phyloP scores from a whole-genome alignment of 2,888 invertebrate genomes.

The Geophilus truncorum region DNA sequence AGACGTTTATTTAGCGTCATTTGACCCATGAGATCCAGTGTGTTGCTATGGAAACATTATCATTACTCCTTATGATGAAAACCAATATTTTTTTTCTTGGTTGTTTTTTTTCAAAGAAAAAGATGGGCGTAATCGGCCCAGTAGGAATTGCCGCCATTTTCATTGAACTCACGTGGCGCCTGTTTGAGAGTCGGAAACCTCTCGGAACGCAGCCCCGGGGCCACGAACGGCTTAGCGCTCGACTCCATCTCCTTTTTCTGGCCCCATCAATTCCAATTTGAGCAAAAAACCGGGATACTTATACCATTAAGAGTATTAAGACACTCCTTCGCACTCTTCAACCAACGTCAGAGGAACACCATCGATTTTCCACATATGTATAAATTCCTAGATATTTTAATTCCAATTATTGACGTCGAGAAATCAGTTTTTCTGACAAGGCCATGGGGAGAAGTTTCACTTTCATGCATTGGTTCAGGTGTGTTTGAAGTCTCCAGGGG shows the following conservation, averaged over 20 bases:
- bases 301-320: not conserved
- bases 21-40: too few species aligned
- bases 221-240: not conserved
- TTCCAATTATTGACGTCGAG: too few species aligned
- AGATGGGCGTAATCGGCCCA: not conserved
- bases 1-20: too few species aligned
- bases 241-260: not conserved
- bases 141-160: slow-evolving; percentile 2
- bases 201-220: not conserved
- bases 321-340: too few species aligned
- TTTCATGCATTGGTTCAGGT: not conserved
- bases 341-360: too few species aligned
- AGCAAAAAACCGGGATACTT: not conserved
- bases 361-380: too few species aligned
- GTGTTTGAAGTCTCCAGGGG: not conserved
- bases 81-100: not conserved
- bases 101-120: not conserved
- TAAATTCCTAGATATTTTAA: too few species aligned
- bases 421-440: not conserved
- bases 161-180: not conserved
- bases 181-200: not conserved
- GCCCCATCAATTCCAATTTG: not conserved
- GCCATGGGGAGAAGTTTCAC: not conserved
- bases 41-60: not conserved
- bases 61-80: not conserved